Base-by-base conservation (phyloP, 2,113 vertebrate genomes). In the Amblyopsis rosae region DNA sequence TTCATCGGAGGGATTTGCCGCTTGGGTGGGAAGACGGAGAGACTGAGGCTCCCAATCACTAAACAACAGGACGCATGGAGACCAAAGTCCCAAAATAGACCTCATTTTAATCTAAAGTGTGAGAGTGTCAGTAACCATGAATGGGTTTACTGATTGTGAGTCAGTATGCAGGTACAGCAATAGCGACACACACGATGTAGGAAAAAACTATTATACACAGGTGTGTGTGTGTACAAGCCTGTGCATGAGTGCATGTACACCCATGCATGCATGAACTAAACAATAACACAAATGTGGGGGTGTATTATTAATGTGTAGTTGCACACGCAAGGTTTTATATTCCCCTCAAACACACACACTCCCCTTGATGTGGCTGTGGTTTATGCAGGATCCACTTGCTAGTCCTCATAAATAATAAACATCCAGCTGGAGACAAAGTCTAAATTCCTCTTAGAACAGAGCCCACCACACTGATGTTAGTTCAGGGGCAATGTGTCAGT, bases 341-440 rank as follows among this genome's bases (percentile, higher is more conserved):
- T 41, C 35, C 35, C 35, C 35, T 41, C 35, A 8, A 6, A 41
- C 51, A n/a, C 51, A 17, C 51, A 17, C 55, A 32, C 19, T 12
- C 15, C 9, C 50, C 49, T 73, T 54, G 79, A 41, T 6, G 61
- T 59, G 3, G 10, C 69, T 26, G 62, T 15, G 49, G 16, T 58
- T 79, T 56, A 58, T 13, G 35, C 69, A 75, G 26, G 62, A 64
- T 57, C 59, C 6, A 41, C 35, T 60, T 48, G 65, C 62, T 3
- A 33, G 11, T 7, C 53, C 73, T 85, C 65, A 81, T 89, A 73
- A 85, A 86, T 85, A 85, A 87, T 87, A 88, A 88, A 82, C 51
- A 67, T 54, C 58, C 59, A 4, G 68, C 83, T 68, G 69, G 69
- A 87, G 77, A 71, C 86, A 86, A 86, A 88, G 87, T 90, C 85